Base-by-base conservation (phyloP, 2,797 vertebrate species). In the Paramormyrops hopkinsi region DNA sequence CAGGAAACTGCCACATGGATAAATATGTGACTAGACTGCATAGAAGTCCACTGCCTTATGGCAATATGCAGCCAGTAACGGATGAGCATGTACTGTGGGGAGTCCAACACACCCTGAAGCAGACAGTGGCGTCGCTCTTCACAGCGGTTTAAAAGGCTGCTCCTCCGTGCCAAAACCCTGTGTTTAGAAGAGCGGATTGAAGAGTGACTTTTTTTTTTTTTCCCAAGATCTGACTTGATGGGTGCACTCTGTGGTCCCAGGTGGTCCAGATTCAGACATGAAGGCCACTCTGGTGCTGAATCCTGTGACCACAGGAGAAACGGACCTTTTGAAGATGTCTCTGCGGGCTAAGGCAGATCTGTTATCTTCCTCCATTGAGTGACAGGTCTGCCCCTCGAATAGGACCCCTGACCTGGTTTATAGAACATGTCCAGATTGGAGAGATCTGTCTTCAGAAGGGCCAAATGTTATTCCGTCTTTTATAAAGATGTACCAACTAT, bases 401-500 rank as follows among this genome's bases (percentile, higher is more conserved):
- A 92, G 90, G 25, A 90, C 89, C 37, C 82, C 91, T 85, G 79
- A 90, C 88, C 91, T 90, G 90, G 91, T 89, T 82, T 46, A 46
- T 8, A 19, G 37, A 19, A 79, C 17, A 29, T 44, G 14, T 69
- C 29, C 65, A 90, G 89, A 88, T 82, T 88, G 73, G 65, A 54
- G 89, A 79, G 89, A 91, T 90, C 89, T 84, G 44, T 76, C n/a
- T 50, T 82, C 91, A 89, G 91, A 89, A 93, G 91, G 91, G 88
- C 79, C 88, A 62, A 14, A 90, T 86, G 88, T 91, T 89, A 90
- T 92, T 91, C 94, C 86, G 94, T 98, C 97, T 98, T 98, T 98
- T 97, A 97, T 97, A 97, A 97, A 97, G 97, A 97, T 90, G 76
- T 96, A 93, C 94, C 94, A 94, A 17, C 9, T 69, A 9, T 73